Evolutionary conservation across 35 echinoderm and acorn worm genomes (phyloP).

Genomic region (Eucidaris tribuloides): DNA sequence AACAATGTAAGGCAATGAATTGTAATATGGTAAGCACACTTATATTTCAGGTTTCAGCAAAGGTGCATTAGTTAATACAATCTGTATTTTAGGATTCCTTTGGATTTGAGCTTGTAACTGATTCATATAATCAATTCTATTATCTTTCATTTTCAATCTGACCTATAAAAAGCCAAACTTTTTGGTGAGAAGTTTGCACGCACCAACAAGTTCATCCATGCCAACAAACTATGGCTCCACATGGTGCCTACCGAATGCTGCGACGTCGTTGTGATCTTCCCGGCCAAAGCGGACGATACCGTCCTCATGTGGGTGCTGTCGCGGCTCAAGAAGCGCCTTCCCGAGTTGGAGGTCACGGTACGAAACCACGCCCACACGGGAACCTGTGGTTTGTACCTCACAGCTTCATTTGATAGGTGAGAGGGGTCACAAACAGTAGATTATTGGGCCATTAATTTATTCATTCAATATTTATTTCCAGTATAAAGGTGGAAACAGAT

Average conservation of each 20-base stretch:
- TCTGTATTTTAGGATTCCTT: too few relatives aligned
- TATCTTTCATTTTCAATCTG: too few relatives aligned
- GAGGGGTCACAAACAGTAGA: not conserved
- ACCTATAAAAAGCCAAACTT: constrained; percentile 58
- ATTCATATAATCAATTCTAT: too few relatives aligned
- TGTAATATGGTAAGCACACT: too few relatives aligned
- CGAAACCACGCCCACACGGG: constrained; percentile 77
- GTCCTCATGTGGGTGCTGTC: constrained; percentile 80
- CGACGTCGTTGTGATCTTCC: constrained; percentile 91
- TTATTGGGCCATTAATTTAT: not conserved
- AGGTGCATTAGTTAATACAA: too few relatives aligned
- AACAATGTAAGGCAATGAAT: too few relatives aligned
- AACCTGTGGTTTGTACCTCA: constrained; percentile 86
- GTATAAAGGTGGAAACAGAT: too few relatives aligned
- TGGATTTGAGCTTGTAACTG: too few relatives aligned
- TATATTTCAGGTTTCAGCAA: too few relatives aligned
- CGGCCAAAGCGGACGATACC: constrained; percentile 71
- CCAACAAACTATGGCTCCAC: constrained; percentile 87
- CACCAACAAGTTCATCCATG: constrained; percentile 87
- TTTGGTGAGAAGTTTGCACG: constrained; percentile 92
- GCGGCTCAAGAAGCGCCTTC: constrained; percentile 48
- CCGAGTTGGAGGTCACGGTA: constrained; percentile 65
- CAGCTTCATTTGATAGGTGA: constrained; percentile 73
- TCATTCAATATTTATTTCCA: too few relatives aligned
- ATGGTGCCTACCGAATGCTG: constrained; percentile 85